Conservation (phyloP, 2,113 vertebrate genomes). For the Pimephales promelas region DNA sequence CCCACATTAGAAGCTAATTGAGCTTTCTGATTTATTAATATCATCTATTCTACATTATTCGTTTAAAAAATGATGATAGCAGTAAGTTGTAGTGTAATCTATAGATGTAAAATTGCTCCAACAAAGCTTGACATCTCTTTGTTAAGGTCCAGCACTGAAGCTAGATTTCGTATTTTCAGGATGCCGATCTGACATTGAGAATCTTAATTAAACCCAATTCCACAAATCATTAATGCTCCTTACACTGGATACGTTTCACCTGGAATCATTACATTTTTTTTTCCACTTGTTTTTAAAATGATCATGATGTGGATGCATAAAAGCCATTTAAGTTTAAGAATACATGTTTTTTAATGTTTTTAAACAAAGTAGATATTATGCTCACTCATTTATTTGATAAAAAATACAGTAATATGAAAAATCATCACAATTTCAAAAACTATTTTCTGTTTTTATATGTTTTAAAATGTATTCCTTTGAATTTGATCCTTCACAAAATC, state of each 20-base stretch:
- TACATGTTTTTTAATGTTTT: no score
- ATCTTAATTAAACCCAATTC: background rate
- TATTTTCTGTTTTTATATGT: background rate
- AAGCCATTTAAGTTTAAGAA: background rate
- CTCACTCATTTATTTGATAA: no score
- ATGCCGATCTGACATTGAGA: background rate
- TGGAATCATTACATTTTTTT: no score
- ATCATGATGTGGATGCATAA: background rate
- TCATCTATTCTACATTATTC: background rate
- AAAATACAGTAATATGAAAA: background rate
- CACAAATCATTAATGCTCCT: background rate
- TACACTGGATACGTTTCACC: background rate
- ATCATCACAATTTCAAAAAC: background rate
- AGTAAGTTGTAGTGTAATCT: slow-evolving; percentile 12
- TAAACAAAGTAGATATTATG: no score
- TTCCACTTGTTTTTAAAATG: no score
- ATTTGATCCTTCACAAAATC: background rate
- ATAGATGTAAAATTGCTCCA: background rate
- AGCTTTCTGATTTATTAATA: slow-evolving; percentile 46
- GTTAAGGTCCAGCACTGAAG: background rate
- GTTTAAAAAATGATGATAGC: slow-evolving; percentile 58
- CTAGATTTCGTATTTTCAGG: background rate
- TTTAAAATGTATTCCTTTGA: no score
- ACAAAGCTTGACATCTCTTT: slow-evolving; percentile 8
- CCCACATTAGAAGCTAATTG: slow-evolving; percentile 75